phyloP scores from a whole-genome alignment of 1,140 invertebrate genomes.

The Trichonephila clavata region DNA sequence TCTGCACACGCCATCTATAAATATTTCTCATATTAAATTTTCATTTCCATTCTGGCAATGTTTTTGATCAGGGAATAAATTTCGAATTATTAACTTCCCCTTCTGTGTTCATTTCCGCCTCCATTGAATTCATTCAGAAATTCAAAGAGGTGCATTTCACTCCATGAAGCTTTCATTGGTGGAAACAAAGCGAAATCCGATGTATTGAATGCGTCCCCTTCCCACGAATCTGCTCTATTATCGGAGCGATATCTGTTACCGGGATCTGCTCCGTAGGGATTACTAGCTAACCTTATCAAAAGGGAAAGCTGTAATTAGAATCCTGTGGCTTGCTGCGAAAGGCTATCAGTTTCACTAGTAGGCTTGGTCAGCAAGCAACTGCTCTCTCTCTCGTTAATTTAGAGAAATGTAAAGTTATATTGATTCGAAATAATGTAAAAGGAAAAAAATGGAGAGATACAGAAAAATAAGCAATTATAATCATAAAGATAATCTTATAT shows the following conservation, averaged over 20 bases:
- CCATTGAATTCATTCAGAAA: not conserved
- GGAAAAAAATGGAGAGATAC: too few species aligned
- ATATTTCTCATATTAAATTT: too few species aligned
- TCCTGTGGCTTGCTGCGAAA: conserved; percentile 51
- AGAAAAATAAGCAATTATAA: too few species aligned
- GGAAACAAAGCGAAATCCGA: conserved; percentile 39
- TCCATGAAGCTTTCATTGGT: not conserved
- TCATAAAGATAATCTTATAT: too few species aligned
- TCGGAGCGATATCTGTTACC: conserved; percentile 54
- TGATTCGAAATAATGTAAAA: too few species aligned
- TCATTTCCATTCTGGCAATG: not conserved
- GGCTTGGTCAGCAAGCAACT: not conserved
- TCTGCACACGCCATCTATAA: too few species aligned
- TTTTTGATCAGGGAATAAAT: conserved; percentile 1
- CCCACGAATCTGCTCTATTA: conserved; percentile 19
- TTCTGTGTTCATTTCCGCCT: not conserved
- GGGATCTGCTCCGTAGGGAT: conserved; percentile 38
- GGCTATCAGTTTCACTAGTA: conserved; percentile 44
- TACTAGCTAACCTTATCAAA: conserved; percentile 51
- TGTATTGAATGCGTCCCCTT: conserved; percentile 29
- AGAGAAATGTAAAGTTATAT: too few species aligned
- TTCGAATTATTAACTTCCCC: not conserved
- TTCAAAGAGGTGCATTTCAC: not conserved
- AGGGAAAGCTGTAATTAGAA: conserved; percentile 62
- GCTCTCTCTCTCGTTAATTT: too few species aligned